phyloP scores from a whole-genome alignment of 2,888 invertebrate species.

The Tachystola acroxantha region DNA sequence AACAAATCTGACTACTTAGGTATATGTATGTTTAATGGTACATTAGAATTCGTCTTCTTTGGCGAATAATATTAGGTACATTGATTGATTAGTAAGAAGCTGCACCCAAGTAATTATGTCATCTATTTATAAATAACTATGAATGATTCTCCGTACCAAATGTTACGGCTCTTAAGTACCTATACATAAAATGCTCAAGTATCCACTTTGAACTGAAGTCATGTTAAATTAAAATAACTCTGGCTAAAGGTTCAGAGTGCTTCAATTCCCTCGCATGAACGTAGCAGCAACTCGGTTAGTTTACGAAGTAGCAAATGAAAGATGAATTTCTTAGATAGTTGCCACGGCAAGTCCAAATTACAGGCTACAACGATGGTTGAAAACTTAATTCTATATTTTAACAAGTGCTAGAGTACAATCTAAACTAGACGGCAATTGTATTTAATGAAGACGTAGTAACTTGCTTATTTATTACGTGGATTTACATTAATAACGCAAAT shows the following conservation, averaged over 20 bases:
- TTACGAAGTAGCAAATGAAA: conserved; percentile 28
- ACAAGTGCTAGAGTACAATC: conserved; percentile 20
- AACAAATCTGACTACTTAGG: conserved; percentile 5
- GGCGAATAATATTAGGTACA: neutral
- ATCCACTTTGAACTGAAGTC: conserved; percentile 38
- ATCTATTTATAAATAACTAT: conserved; percentile 47
- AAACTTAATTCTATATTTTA: conserved; percentile 35
- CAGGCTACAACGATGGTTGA: conserved; percentile 25
- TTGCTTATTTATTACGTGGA: too few species aligned
- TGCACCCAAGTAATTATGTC: conserved; percentile 27
- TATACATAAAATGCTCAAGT: conserved; percentile 41
- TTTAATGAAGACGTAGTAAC: conserved; percentile 19
- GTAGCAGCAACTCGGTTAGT: conserved; percentile 32
- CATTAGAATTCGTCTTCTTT: conserved; percentile 3
- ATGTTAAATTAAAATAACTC: conserved; percentile 50
- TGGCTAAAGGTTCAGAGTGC: conserved; percentile 28
- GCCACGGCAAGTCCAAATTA: conserved; percentile 29
- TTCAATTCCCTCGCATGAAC: conserved; percentile 38
- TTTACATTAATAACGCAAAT: too few species aligned
- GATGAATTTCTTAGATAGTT: conserved; percentile 26
- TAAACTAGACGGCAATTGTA: conserved; percentile 26
- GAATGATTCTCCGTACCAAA: conserved; percentile 26
- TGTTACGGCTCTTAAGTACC: conserved; percentile 30
- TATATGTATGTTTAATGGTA: neutral
- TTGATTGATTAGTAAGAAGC: conserved; percentile 11